Base-by-base conservation (phyloP, 2,113 vertebrate species). In the Siniperca knerii region DNA sequence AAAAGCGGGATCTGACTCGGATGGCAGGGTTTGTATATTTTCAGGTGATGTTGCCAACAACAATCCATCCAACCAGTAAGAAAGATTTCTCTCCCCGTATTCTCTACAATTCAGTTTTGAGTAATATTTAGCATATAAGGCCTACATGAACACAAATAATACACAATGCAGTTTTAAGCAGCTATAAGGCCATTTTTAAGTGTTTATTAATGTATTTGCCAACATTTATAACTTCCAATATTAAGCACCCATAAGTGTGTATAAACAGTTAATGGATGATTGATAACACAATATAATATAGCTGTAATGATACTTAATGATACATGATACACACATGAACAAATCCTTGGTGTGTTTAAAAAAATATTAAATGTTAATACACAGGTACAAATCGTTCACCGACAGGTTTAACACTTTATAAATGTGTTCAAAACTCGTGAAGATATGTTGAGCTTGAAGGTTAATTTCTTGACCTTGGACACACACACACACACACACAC, bases 21-120 rank as follows among this genome's bases (percentile, higher is more conserved):
- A 72, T 79, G 73, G 71, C 77, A 86, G 46, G 62, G 79, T 68
- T 55, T 74, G 72, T 65, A 75, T 79, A 54, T 88, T 77, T 84
- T 69, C 80, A 83, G 77, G 76, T 84, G 80, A 86, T 58, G 84
- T 54, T 68, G 69, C 74, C 57, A 76, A 84, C 42, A 83, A 75
- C 60, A 67, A 52, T 77, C 37, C 29, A 78, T 44, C 64, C 62
- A 42, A 25, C 42, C 13, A 21, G 21, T 60, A 33, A 68, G 40
- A 71, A 16, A 62, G 57, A 75, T 60, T 55, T 46, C 46, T 48
- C 9, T 11, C 33, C n/a, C 52, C 18, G 2, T 48, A 61, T 79
- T 73, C 37, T 65, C 73, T 58, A 23, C 40, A 68, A 58, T 76
- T 55, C 21, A 7, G 81, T 78, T 79, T 77, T 62, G 29, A 48